phyloP scores from a whole-genome alignment of 2,797 vertebrate genomes.

The Sitta carolinensis region DNA sequence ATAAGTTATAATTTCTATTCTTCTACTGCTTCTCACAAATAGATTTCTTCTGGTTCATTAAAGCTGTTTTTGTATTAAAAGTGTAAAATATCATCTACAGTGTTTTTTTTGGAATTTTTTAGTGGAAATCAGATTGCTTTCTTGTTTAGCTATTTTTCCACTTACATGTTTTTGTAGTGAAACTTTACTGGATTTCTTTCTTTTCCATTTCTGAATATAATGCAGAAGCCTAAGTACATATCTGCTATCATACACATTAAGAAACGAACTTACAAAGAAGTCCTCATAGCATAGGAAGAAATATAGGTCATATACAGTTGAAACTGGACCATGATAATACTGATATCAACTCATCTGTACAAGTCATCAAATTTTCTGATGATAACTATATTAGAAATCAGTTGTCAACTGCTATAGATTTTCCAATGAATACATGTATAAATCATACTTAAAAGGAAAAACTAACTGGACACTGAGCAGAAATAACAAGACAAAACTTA shows the following conservation, averaged over 20 bases:
- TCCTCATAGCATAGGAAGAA: background rate
- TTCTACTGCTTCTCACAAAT: background rate
- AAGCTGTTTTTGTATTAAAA: background rate
- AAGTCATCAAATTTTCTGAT: background rate
- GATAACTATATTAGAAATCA: background rate
- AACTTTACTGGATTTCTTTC: rapidly evolving
- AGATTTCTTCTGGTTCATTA: background rate
- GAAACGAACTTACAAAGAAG: background rate
- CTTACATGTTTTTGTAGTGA: background rate
- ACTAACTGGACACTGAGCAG: background rate
- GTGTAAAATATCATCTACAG: background rate
- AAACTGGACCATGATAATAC: background rate
- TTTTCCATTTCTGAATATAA: background rate
- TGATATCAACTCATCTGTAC: background rate
- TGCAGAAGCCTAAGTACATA: background rate
- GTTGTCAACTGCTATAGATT: background rate
- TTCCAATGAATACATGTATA: background rate
- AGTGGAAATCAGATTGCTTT: background rate
- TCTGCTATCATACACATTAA: background rate
- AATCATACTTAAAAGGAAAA: background rate
- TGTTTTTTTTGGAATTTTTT: background rate
- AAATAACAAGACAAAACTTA: background rate
- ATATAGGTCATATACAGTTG: background rate
- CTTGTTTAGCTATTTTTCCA: background rate
- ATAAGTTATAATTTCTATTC: background rate